A percentile compares a stretch with the other conserved stretches of the same genome.
Evolutionary conservation across 2,888 invertebrate genomes (phyloP).

Genomic region (Netelia melanura): DNA sequence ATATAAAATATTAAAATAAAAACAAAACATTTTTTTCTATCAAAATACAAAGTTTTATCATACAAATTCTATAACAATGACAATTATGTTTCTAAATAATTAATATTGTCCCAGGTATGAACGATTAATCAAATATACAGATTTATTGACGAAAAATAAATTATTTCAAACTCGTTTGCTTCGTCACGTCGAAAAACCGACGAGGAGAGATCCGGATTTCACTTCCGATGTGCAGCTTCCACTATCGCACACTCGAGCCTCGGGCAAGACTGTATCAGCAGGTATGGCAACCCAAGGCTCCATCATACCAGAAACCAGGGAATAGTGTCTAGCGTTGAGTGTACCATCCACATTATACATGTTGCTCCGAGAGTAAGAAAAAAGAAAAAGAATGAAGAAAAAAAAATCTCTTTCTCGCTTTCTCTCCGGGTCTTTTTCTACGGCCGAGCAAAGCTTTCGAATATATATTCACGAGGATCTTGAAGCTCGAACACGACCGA

Average conservation of each 20-base stretch:
- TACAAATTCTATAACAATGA: too few species aligned
- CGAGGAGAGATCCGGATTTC: not conserved
- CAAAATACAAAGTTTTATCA: too few species aligned
- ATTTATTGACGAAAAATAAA: too few species aligned
- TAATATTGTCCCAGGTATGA: too few species aligned
- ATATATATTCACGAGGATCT: constrained; percentile 36
- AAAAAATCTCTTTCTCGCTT: constrained; percentile 50
- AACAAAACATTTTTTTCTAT: too few species aligned
- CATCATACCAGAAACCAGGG: constrained; percentile 7
- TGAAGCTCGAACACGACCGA: not conserved
- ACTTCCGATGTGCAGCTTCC: not conserved
- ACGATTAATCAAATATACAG: too few species aligned
- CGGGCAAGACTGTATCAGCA: not conserved
- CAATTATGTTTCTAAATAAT: too few species aligned
- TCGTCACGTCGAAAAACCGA: too few species aligned
- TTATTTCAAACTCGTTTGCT: too few species aligned
- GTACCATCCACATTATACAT: constrained; percentile 9
- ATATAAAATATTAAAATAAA: too few species aligned
- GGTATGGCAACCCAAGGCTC: constrained; percentile 17
- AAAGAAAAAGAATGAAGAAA: constrained; percentile 18
- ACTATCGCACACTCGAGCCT: not conserved
- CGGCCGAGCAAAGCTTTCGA: constrained; percentile 15
- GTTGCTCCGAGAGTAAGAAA: not conserved
- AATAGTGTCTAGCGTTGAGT: constrained; percentile 28
- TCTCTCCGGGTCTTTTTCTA: constrained; percentile 49